Evolutionary conservation across 2,113 vertebrate genomes (phyloP), one percentile per base, ranked within the genome.

Genomic region (Morone saxatilis): DNA sequence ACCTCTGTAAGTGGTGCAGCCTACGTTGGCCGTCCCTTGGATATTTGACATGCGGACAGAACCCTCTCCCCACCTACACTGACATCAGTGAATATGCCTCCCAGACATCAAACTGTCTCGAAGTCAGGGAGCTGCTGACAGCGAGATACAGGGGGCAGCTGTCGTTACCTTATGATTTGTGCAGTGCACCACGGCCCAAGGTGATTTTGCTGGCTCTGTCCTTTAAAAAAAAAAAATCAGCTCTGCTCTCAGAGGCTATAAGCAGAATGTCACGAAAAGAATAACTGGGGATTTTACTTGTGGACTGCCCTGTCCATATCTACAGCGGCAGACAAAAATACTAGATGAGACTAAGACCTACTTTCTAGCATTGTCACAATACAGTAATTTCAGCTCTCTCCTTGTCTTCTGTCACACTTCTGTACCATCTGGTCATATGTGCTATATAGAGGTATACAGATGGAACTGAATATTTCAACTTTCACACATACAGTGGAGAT

Each of bases 1-100:
- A 95, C 93, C 94, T 90, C 80, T 89, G 82, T 91, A 92, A 94
- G 89, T 92, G 84, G 88, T 87, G 77, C 82, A 82, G 84, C 66
- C 86, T 69, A 63, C 61, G 85, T 86, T 80, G 72, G 70, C 70
- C 67, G 22, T 91, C 89, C 83, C 84, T 83, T 71, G 38, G 81
- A 88, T 83, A 69, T 89, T 86, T 92, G 91, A 93, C 92, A 93
- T 88, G 79, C 67, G 50, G 86, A 83, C 79, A 72, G 84, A 80
- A 60, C 79, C 77, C 80, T 80, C 79, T 80, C 41, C 67, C 54
- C 79, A 87, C 87, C 84, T 84, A 45, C 87, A 75, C 84, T n/a
- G 78, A 84, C 91, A 90, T 91, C 76, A 85, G 56, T 84, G 70
- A 89, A 86, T 80, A 86, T 86, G 88, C 85, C 92, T 92, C 56